These are phyloP conservation scores for Rhinogobius similis DNA, from an alignment of 2,113 vertebrate species.

Conservation along the genomic window DNA sequence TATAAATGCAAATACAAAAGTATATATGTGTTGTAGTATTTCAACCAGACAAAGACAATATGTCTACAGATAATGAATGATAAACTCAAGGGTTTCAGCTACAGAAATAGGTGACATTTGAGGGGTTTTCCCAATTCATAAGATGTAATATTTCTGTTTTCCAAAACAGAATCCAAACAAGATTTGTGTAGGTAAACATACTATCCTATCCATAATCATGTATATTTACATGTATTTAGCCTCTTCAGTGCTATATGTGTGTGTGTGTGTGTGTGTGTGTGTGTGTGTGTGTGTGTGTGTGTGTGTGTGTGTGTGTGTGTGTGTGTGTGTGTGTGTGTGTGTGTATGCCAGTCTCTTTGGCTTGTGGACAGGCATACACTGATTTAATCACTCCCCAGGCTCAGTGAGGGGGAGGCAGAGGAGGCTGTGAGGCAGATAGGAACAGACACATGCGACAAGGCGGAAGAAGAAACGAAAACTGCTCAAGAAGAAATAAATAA, in stretches of 20 bases:
- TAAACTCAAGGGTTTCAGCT: too few relatives aligned
- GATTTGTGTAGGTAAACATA: not conserved
- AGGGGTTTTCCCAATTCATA: too few relatives aligned
- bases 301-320: constrained; percentile 17
- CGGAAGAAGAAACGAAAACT: constrained; percentile 66
- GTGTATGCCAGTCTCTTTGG: constrained; percentile 61
- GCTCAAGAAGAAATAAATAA: constrained; percentile 60
- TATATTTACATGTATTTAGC: constrained; percentile 18
- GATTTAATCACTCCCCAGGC: constrained; percentile 77
- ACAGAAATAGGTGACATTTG: too few relatives aligned
- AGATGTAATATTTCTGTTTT: too few relatives aligned
- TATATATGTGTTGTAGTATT: not conserved
- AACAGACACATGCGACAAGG: constrained; percentile 78
- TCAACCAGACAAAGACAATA: too few relatives aligned
- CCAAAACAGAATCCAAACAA: not conserved
- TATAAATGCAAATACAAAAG: not conserved
- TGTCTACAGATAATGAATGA: too few relatives aligned
- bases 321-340: constrained; percentile 23
- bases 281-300: too few relatives aligned
- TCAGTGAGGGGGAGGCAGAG: constrained; percentile 64
- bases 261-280: constrained; percentile 17
- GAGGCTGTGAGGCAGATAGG: constrained; percentile 75
- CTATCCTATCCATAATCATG: not conserved
- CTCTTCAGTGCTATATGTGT: constrained; percentile 26
- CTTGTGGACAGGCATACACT: constrained; percentile 71